These are phyloP conservation scores for Clamator glandarius DNA, from an alignment of 2,797 vertebrate genomes.

Conservation along the genomic window DNA sequence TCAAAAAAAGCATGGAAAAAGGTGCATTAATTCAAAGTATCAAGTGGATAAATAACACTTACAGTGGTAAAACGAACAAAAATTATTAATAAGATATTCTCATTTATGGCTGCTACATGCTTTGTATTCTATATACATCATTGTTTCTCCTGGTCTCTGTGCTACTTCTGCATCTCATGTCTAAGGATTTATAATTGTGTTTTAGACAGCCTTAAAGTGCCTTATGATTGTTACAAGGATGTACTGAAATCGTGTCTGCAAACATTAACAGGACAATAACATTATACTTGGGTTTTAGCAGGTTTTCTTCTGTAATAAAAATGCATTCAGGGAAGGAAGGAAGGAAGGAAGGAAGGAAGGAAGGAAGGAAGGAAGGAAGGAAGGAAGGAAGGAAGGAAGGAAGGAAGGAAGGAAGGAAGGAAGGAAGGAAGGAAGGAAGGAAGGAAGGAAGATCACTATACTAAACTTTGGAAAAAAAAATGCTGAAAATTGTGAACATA, in stretches of 20 bases:
- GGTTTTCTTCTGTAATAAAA: neutral
- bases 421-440: no score
- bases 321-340: no score
- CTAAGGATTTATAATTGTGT: neutral
- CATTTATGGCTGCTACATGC: no score
- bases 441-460: no score
- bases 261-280: neutral
- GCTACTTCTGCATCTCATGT: neutral
- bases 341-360: no score
- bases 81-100: neutral
- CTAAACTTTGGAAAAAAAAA: neutral
- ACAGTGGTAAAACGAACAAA: neutral
- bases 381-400: no score
- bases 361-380: no score
- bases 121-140: neutral
- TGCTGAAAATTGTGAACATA: neutral
- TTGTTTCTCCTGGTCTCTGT: neutral
- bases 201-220: neutral
- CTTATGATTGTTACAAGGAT: neutral
- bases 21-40: neutral
- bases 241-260: neutral
- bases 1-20: neutral
- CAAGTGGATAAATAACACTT: neutral
- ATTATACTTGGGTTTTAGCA: accelerated
- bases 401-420: no score